Evolutionary conservation across 2,888 invertebrate genomes (phyloP).

Genomic region (Litoditis marina): DNA sequence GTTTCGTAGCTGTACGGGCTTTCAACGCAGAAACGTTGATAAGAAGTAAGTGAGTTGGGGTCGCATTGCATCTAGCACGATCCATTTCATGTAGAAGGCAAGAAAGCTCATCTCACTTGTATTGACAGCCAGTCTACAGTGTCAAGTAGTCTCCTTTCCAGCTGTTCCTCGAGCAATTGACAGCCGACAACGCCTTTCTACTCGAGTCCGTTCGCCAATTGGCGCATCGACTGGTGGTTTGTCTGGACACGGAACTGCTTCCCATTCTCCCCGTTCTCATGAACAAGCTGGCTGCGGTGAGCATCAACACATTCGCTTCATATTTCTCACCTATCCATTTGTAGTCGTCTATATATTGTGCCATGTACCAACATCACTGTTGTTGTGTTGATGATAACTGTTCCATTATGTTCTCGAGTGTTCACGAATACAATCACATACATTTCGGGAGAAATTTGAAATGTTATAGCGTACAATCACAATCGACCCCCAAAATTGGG

Average conservation of each 20-base stretch:
- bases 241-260: constrained; percentile 67
- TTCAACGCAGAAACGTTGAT: too few relatives aligned
- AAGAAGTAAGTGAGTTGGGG: too few relatives aligned
- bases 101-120: neutral
- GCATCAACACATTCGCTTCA: too few relatives aligned
- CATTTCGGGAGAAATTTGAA: too few relatives aligned
- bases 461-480: neutral
- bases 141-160: constrained; percentile 20
- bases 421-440: too few relatives aligned
- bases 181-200: constrained; percentile 44
- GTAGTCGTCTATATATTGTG: too few relatives aligned
- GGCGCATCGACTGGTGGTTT: constrained; percentile 67
- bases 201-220: constrained; percentile 67
- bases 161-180: constrained; percentile 35
- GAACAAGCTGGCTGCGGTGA: constrained; percentile 16
- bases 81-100: too few relatives aligned
- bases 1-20: neutral
- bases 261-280: constrained; percentile 64
- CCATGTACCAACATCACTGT: too few relatives aligned
- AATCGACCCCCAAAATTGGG: too few relatives aligned
- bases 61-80: too few relatives aligned
- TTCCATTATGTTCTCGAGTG: neutral
- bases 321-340: too few relatives aligned
- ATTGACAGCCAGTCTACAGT: neutral
- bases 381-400: neutral